These are phyloP conservation scores for Eupeodes luniger DNA, from an alignment of 2,888 invertebrate species.

Conservation along the genomic window DNA sequence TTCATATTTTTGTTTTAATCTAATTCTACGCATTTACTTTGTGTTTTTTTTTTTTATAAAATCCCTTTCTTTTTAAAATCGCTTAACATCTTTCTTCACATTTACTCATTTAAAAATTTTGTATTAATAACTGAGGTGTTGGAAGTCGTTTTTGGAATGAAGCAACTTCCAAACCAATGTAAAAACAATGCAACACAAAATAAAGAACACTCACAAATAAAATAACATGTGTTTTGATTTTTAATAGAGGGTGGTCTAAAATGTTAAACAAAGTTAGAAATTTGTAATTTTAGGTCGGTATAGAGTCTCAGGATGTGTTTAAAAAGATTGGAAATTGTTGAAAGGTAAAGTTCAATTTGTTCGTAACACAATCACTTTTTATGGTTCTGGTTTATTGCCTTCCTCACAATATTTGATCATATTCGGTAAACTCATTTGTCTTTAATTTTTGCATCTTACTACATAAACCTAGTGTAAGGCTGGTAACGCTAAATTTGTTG, in stretches of 20 bases:
- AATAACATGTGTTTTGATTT: neutral
- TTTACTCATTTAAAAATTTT: constrained; percentile 47
- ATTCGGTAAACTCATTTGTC: too few relatives aligned
- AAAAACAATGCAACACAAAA: constrained; percentile 48
- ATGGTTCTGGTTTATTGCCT: too few relatives aligned
- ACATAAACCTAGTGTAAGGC: too few relatives aligned
- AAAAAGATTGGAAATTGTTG: too few relatives aligned
- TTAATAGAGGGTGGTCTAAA: neutral
- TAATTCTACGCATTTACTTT: constrained; percentile 64
- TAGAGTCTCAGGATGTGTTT: too few relatives aligned
- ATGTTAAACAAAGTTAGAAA: too few relatives aligned
- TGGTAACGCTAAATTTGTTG: too few relatives aligned
- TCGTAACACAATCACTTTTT: too few relatives aligned
- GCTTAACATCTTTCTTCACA: constrained; percentile 51
- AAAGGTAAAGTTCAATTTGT: too few relatives aligned
- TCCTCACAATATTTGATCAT: too few relatives aligned
- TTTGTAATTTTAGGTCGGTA: too few relatives aligned
- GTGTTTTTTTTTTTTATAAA: neutral
- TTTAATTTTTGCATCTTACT: too few relatives aligned
- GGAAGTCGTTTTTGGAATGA: neutral
- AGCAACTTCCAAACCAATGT: constrained; percentile 12
- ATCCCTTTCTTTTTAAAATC: constrained; percentile 39
- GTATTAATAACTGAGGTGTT: constrained; percentile 38
- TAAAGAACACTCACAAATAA: constrained; percentile 19
- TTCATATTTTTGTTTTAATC: constrained; percentile 10